phyloP scores from a whole-genome alignment of 37 sponge, comb jelly and placozoan species.

The Chondrosia reniformis region DNA sequence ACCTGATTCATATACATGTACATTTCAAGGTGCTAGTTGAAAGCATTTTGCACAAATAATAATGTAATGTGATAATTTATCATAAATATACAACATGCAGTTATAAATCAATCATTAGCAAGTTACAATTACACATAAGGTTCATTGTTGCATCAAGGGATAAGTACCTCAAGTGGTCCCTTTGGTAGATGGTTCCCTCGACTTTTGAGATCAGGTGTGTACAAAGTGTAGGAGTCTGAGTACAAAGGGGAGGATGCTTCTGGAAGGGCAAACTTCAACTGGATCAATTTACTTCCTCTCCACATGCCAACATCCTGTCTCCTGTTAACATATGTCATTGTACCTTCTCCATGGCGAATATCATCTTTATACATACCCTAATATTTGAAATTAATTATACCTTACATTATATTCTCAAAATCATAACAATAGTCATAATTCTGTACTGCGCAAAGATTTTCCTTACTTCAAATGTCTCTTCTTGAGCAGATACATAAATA shows the following conservation, averaged over 20 bases:
- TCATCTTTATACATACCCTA: slow-evolving; percentile 73
- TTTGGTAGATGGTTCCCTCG: slow-evolving; percentile 37
- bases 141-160: too few species aligned
- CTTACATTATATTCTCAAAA: not conserved
- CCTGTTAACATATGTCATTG: slow-evolving; percentile 54
- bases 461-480: slow-evolving; percentile 67
- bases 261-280: slow-evolving; percentile 48
- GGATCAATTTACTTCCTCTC: slow-evolving; percentile 63
- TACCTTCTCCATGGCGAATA: slow-evolving; percentile 72
- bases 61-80: too few species aligned
- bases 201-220: slow-evolving; percentile 32
- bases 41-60: too few species aligned
- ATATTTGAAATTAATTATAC: not conserved
- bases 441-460: not conserved
- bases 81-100: too few species aligned
- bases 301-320: slow-evolving; percentile 77
- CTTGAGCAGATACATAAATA: slow-evolving; percentile 53
- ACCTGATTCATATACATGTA: too few species aligned
- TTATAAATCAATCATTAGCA: too few species aligned
- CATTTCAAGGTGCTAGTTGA: not conserved
- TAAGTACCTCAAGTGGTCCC: slow-evolving; percentile 59
- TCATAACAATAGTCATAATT: not conserved
- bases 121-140: too few species aligned
- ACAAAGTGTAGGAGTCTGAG: not conserved
- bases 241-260: slow-evolving; percentile 39